A percentile compares a stretch with the other conserved stretches of the same genome.
Evolutionary conservation across 2,113 vertebrate genomes (phyloP).

Genomic region (Sylvia atricapilla): DNA sequence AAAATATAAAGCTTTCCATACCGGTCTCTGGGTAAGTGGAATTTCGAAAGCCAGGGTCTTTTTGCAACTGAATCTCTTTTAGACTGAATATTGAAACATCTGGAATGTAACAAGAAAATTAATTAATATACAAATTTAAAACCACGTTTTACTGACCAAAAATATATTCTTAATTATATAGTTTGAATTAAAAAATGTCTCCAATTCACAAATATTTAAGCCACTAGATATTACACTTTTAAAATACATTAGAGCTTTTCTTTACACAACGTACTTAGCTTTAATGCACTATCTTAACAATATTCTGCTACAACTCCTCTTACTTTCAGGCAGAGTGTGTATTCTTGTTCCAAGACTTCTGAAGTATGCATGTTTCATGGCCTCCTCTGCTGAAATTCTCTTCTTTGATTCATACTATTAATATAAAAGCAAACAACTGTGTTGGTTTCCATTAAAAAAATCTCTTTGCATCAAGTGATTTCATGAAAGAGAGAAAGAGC

Average conservation of each 20-base stretch:
- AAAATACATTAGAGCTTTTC: background rate
- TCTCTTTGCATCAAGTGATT: background rate
- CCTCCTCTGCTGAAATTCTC: conserved; percentile 95
- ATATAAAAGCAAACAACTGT: background rate
- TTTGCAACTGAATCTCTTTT: conserved; percentile 96
- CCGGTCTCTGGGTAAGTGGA: conserved; percentile 94
- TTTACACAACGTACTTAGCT: background rate
- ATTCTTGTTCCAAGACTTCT: conserved; percentile 91
- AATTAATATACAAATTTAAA: background rate
- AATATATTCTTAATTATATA: background rate
- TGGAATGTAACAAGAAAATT: conserved; percentile 68
- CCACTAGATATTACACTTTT: background rate
- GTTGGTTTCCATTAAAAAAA: background rate
- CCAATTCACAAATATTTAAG: background rate
- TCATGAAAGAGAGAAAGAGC: background rate
- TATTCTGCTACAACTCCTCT: conserved; percentile 58
- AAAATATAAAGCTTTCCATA: conserved; percentile 48
- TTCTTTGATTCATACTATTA: conserved; percentile 95
- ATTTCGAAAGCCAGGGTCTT: conserved; percentile 97
- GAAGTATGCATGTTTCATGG: conserved; percentile 97
- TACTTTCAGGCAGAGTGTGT: conserved; percentile 91
- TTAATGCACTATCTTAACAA: background rate
- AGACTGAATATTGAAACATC: conserved; percentile 96
- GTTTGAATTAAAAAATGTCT: background rate
- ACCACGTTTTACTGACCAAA: background rate